Conservation (phyloP, 2,797 vertebrate species). For the Oreortyx pictus region DNA sequence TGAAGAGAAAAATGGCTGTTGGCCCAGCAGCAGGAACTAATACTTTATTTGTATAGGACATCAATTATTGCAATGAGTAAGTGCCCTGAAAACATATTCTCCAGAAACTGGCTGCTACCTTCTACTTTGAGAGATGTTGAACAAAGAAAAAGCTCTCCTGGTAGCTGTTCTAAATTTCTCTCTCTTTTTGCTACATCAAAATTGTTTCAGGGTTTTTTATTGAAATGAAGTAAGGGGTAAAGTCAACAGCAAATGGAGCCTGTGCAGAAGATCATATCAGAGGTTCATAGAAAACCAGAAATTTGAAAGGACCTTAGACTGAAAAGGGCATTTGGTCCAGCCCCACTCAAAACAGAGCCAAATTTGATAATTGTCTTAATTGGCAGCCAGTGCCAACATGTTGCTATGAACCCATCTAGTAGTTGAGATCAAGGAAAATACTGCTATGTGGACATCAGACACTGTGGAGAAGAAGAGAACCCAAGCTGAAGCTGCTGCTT, state of each 20-base stretch:
- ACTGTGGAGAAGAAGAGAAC: neutral
- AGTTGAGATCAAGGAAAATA: neutral
- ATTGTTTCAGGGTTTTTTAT: neutral
- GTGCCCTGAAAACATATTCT: neutral
- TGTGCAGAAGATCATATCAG: neutral
- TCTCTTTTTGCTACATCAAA: neutral
- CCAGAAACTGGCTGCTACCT: neutral
- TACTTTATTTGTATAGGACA: neutral
- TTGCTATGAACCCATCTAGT: neutral
- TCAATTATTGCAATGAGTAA: conserved; percentile 10
- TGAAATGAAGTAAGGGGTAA: neutral
- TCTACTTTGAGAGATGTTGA: neutral
- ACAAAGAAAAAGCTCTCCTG: neutral
- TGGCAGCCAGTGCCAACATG: neutral
- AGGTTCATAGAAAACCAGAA: neutral
- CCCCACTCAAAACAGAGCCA: neutral
- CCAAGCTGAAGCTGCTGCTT: neutral
- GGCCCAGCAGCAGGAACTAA: neutral
- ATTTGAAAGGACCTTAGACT: neutral
- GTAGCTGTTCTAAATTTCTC: neutral
- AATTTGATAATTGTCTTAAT: neutral
- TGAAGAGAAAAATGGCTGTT: neutral
- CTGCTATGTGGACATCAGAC: neutral
- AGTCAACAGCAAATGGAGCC: neutral
- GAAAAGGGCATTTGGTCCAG: neutral